Conservation (phyloP, 2,113 vertebrate species). For the Thymallus thymallus region DNA sequence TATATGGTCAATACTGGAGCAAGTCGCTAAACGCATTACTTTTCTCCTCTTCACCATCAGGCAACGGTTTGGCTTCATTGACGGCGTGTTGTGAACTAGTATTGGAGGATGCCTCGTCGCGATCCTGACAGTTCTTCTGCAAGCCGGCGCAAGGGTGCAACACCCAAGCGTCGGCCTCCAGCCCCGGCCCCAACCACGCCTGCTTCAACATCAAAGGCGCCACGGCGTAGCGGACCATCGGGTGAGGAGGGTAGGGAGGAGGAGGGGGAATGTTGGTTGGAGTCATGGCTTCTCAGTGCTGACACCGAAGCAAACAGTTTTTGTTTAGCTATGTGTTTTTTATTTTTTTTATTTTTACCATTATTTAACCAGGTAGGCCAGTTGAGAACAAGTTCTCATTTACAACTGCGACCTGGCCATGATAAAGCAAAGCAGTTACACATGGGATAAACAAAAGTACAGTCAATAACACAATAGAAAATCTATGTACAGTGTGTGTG, state of each 20-base stretch:
- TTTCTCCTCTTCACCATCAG: background rate
- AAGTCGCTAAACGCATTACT: background rate
- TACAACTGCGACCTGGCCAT: too few relatives aligned
- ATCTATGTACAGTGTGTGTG: too few relatives aligned
- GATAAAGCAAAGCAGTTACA: too few relatives aligned
- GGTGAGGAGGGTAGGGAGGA: slow-evolving; percentile 29
- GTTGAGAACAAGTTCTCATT: too few relatives aligned
- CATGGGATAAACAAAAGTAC: too few relatives aligned
- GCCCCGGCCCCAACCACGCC: slow-evolving; percentile 3
- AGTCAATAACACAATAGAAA: too few relatives aligned
- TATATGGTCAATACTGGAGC: background rate
- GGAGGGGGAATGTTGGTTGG: background rate
- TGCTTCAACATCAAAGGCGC: slow-evolving; percentile 1
- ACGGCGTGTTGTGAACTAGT: background rate
- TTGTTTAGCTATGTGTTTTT: background rate
- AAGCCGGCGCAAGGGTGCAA: slow-evolving; percentile 51
- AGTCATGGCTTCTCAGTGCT: background rate
- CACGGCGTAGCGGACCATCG: slow-evolving; percentile 28
- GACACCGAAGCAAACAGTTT: background rate
- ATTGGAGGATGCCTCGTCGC: slow-evolving; percentile 45
- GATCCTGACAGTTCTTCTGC: background rate
- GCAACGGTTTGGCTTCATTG: background rate
- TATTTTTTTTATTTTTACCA: too few relatives aligned
- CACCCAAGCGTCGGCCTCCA: slow-evolving; percentile 55
- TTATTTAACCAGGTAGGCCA: too few relatives aligned